Percentiles rank a stretch among this genome's conserved stretches.
Evolutionary conservation across 2,797 vertebrate genomes (phyloP).

Genomic region (Silurus lanzhouensis): DNA sequence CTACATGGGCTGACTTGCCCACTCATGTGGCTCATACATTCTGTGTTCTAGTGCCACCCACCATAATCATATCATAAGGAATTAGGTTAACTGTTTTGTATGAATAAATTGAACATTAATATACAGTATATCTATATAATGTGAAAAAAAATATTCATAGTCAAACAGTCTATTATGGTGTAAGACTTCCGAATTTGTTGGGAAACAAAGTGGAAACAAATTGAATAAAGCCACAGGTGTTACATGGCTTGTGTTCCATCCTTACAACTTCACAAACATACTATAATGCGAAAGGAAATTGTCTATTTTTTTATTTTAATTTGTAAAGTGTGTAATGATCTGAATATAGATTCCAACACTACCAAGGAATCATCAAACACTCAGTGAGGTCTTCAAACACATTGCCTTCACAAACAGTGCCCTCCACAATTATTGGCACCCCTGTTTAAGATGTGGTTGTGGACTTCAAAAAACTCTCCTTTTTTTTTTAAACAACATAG

Average conservation of each 20-base stretch:
- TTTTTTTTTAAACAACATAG: too few relatives aligned
- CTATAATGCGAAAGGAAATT: not conserved
- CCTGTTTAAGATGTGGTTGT: too few relatives aligned
- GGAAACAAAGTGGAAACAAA: not conserved
- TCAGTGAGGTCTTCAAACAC: too few relatives aligned
- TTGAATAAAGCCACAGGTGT: not conserved
- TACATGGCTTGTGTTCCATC: not conserved
- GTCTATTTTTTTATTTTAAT: not conserved
- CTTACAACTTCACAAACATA: not conserved
- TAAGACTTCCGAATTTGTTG: not conserved
- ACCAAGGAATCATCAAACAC: too few relatives aligned
- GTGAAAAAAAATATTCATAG: not conserved
- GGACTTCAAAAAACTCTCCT: too few relatives aligned
- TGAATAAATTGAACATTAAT: not conserved
- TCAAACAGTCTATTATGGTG: not conserved
- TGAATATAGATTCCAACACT: too few relatives aligned
- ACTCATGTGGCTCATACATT: not conserved
- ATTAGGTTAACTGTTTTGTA: not conserved
- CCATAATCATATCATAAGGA: not conserved
- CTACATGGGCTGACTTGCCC: not conserved
- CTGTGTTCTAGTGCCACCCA: not conserved
- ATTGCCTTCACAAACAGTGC: too few relatives aligned
- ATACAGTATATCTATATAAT: not conserved
- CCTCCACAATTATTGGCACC: too few relatives aligned
- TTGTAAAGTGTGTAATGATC: too few relatives aligned